Evolutionary conservation across 2,888 invertebrate genomes (phyloP).

Genomic region (Odontocolon sp.): DNA sequence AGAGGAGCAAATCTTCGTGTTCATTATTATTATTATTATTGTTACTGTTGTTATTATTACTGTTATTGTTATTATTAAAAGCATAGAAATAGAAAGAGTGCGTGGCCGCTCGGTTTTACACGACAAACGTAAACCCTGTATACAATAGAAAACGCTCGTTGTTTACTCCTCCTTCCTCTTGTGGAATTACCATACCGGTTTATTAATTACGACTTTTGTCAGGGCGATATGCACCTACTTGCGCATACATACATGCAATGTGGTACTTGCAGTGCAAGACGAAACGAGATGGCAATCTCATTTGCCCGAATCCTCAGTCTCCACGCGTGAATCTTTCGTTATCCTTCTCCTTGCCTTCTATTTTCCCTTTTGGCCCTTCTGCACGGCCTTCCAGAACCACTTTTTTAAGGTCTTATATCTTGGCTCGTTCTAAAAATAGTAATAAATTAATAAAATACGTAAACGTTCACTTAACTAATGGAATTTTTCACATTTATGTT

Average conservation of each 20-base stretch:
- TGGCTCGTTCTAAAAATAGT: not conserved
- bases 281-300: slow-evolving; percentile 21
- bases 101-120: not conserved
- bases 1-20: slow-evolving; percentile 53
- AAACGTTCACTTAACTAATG: slow-evolving; percentile 44
- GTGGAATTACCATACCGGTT: slow-evolving; percentile 75
- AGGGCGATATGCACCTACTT: slow-evolving; percentile 21
- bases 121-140: slow-evolving; percentile 46
- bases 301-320: slow-evolving; percentile 1
- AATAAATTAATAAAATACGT: not conserved
- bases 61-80: slow-evolving; percentile 30
- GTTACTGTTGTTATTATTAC: slow-evolving; percentile 12
- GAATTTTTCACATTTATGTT: slow-evolving; percentile 68
- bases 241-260: not conserved
- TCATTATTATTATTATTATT: slow-evolving; percentile 24
- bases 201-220: slow-evolving; percentile 71
- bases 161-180: slow-evolving; percentile 64
- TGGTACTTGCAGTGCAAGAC: not conserved
- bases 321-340: not conserved
- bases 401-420: not conserved
- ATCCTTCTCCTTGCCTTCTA: slow-evolving; percentile 17
- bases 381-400: slow-evolving; percentile 10
- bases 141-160: slow-evolving; percentile 63
- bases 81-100: not conserved
- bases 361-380: slow-evolving; percentile 58